A percentile compares a stretch with the other conserved stretches of the same genome.
Conservation (phyloP, 1,140 invertebrate genomes). For the Bacillus rossius region DNA sequence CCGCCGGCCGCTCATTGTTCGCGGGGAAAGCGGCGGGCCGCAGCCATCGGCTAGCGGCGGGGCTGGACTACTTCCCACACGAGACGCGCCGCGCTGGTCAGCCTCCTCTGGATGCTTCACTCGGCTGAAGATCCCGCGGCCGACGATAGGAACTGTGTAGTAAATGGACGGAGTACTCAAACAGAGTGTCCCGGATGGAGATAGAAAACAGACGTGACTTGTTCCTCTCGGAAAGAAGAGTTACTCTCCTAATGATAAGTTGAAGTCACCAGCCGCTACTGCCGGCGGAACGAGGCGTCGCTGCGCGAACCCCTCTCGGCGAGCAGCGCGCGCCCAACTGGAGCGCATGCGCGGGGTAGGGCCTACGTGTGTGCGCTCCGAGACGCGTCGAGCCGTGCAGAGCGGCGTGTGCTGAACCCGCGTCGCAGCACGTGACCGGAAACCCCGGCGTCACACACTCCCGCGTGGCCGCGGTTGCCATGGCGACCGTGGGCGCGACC, state of each 20-base stretch:
- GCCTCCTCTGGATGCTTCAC: neutral
- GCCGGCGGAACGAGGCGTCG: too few species aligned
- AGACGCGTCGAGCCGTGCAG: neutral
- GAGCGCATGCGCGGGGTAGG: too few species aligned
- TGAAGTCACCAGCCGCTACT: too few species aligned
- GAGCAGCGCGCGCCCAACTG: neutral
- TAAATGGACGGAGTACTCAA: too few species aligned
- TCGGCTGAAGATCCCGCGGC: neutral
- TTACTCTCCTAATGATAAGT: too few species aligned
- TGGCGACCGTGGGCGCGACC: neutral
- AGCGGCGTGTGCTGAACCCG: neutral
- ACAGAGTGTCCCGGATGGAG: too few species aligned
- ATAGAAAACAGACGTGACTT: too few species aligned
- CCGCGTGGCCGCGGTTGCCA: neutral
- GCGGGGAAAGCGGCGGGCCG: conserved; percentile 9
- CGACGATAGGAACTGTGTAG: too few species aligned
- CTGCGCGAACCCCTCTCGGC: neutral
- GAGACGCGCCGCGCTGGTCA: too few species aligned
- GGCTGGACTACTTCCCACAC: neutral
- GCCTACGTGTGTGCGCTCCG: neutral
- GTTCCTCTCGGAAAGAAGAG: too few species aligned
- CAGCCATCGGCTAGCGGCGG: conserved; percentile 3
- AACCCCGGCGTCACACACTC: neutral
- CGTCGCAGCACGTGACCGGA: neutral
- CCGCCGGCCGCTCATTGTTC: neutral